phyloP scores from a whole-genome alignment of 2,113 vertebrate genomes.

The Potamarius usumacintae region DNA sequence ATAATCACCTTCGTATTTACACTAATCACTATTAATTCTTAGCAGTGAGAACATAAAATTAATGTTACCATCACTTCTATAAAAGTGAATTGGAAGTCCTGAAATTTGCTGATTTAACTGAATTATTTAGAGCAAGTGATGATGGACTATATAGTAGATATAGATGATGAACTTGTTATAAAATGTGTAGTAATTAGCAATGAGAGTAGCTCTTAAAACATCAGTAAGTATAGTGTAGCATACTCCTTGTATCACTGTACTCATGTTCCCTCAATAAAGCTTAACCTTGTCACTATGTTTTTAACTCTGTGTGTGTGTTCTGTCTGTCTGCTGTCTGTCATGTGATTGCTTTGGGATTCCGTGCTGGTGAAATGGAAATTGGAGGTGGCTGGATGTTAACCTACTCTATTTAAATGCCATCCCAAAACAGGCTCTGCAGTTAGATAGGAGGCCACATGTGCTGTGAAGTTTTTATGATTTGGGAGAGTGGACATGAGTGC shows the following conservation, averaged over 20 bases:
- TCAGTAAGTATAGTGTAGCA: neutral
- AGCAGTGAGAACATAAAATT: neutral
- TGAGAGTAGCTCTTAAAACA: neutral
- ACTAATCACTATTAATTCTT: neutral
- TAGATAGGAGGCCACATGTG: conserved; percentile 37
- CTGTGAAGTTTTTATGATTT: conserved; percentile 44
- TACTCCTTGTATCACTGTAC: neutral
- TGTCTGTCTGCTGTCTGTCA: neutral
- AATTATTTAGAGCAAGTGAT: neutral
- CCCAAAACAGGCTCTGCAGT: conserved; percentile 42
- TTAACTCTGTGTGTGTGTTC: neutral
- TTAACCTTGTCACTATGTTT: conserved; percentile 58
- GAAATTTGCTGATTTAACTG: neutral
- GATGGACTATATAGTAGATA: neutral
- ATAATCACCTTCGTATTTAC: too few relatives aligned
- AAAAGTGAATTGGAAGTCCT: neutral
- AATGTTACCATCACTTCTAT: neutral
- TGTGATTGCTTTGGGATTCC: conserved; percentile 28
- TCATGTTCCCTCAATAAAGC: conserved; percentile 59
- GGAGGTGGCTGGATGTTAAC: conserved; percentile 39
- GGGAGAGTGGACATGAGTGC: conserved; percentile 11
- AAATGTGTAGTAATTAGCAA: neutral
- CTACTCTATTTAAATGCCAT: conserved; percentile 44
- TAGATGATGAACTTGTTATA: neutral
- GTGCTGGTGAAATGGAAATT: conserved; percentile 22